Conservation (phyloP, 1,140 invertebrate genomes). For the Neodiprion pinetum region DNA sequence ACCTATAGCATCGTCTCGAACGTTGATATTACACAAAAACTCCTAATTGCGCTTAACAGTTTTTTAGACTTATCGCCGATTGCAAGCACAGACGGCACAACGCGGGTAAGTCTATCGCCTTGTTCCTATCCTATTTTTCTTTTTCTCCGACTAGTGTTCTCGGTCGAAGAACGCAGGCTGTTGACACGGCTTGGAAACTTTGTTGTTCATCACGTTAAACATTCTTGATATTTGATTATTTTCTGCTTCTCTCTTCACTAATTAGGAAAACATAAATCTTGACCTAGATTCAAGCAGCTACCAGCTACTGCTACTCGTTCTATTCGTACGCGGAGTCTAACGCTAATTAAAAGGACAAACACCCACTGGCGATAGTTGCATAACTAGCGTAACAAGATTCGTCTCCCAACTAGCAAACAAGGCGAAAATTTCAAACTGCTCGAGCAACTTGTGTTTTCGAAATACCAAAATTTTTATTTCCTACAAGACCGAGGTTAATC, state of each 20-base stretch:
- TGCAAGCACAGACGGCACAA: neutral
- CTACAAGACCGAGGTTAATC: too few species aligned
- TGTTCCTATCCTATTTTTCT: too few species aligned
- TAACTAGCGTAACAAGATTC: neutral
- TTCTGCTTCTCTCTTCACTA: neutral
- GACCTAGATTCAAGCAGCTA: neutral
- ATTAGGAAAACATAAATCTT: neutral
- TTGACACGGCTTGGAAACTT: too few species aligned
- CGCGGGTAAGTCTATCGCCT: too few species aligned
- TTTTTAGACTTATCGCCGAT: neutral
- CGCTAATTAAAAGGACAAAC: neutral
- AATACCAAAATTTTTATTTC: too few species aligned
- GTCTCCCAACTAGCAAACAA: too few species aligned
- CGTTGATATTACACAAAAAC: slow-evolving; percentile 7
- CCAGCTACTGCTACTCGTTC: neutral
- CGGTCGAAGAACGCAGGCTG: too few species aligned
- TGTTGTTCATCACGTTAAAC: too few species aligned
- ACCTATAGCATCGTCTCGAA: neutral
- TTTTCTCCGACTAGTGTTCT: too few species aligned
- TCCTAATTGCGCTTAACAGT: neutral
- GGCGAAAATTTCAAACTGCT: too few species aligned
- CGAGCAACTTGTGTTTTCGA: too few species aligned
- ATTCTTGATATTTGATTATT: neutral
- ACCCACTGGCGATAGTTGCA: neutral
- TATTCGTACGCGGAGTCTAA: neutral